phyloP scores from a whole-genome alignment of 2,797 vertebrate genomes.

The Delichon dasypus region DNA sequence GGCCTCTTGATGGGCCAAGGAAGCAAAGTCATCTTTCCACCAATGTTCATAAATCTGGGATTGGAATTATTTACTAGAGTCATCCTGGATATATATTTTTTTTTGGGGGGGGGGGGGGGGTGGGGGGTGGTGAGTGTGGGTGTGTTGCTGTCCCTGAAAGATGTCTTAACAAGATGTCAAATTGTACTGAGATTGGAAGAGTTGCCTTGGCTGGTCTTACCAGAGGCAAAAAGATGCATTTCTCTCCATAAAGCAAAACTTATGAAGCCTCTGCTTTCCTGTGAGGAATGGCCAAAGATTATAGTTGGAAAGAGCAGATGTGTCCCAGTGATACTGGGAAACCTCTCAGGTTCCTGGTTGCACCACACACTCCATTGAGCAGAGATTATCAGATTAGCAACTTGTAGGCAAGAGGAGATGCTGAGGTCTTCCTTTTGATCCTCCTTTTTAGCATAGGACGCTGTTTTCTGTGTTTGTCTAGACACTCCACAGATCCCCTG shows the following conservation, averaged over 20 bases:
- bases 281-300: background rate
- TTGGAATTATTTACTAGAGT: background rate
- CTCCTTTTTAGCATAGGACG: background rate
- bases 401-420: background rate
- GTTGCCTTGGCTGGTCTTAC: background rate
- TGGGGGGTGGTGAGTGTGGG: background rate
- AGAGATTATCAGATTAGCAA: background rate
- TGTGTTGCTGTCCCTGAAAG: background rate
- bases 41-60: background rate
- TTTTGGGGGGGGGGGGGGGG: too few species aligned
- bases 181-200: background rate
- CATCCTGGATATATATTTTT: background rate
- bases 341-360: background rate
- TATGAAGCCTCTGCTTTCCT: background rate
- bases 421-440: background rate
- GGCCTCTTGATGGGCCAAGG: background rate
- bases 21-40: background rate
- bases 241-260: background rate
- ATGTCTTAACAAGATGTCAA: background rate
- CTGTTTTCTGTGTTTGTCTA: background rate
- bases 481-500: background rate
- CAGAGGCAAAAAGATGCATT: background rate
- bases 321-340: background rate
- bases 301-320: background rate
- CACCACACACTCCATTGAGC: rapidly evolving